Base-by-base conservation (phyloP, 2,797 vertebrate species). In the Pteronotus mesoamericanus region DNA sequence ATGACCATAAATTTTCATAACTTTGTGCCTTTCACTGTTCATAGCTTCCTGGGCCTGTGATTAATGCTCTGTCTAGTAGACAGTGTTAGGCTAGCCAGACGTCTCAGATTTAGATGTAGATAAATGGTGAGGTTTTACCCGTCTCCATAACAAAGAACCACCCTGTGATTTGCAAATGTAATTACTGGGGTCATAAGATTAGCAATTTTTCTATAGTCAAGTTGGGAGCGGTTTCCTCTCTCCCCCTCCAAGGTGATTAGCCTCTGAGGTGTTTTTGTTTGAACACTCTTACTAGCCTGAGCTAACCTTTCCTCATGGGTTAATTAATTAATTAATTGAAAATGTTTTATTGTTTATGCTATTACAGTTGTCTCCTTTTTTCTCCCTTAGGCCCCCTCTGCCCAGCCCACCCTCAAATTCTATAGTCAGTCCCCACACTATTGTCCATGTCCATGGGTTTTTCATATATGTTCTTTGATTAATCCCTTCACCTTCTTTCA, bases 51-150 rank as follows among this genome's bases (percentile, higher is more conserved):
- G 85, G 71, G 57, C 24, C 80, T 92, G 80, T 84, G 86, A 94
- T 77, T 87, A 90, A 77, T 72, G 64, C 26, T 94, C 7, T 69
- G n/a, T 57, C 55, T 71, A 14, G 26, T 57, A 44, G n/a, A 94
- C 46, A 90, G 89, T 44, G 85, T 86, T 91, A 61, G 26, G 48
- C 48, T 48, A 64, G 84, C 61, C 79, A 96, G 87, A 61, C 94
- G 69, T 89, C 64, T 42, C 42, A 86, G 84, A 32, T 48, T 55
- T 29, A 74, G 51, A 48, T 22, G 16, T 32, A 89, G 59, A 72
- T 66, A 66, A 85, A 88, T 64, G 93, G 37, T 21, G 69, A 94
- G 29, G 37, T 92, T 86, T 94, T 68, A 77, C n/a, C 34, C 10
- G 46, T 34, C 22, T 48, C 3, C 18, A 34, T 55, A 68, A 82